Evolutionary conservation across 2,797 vertebrate species (phyloP).

Genomic region (Xiphorhynchus erythropygius): DNA sequence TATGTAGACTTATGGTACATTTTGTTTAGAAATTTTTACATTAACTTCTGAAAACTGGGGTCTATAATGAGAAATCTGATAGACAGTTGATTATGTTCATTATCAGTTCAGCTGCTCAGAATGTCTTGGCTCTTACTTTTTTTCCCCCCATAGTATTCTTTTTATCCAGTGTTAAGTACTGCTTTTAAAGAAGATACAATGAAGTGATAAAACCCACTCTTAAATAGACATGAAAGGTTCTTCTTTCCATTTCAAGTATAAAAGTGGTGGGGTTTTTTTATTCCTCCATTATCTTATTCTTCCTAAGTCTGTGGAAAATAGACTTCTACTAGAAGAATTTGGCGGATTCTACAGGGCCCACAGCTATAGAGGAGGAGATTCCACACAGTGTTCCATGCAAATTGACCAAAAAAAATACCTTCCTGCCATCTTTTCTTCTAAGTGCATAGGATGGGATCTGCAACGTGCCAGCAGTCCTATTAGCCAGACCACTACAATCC

Average conservation of each 20-base stretch:
- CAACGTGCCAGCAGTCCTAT: neutral
- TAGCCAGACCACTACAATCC: neutral
- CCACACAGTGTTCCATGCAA: neutral
- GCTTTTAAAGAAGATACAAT: conserved; percentile 30
- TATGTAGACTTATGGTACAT: conserved; percentile 56
- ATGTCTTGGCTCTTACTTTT: conserved; percentile 4
- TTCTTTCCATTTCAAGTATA: conserved; percentile 24
- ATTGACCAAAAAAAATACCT: neutral
- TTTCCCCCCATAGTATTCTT: neutral
- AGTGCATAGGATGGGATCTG: neutral
- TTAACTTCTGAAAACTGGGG: conserved; percentile 38
- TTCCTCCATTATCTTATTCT: neutral
- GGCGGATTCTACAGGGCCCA: neutral
- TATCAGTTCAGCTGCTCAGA: conserved; percentile 36
- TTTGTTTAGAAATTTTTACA: conserved; percentile 56
- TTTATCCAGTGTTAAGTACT: neutral
- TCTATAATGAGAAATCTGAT: conserved; percentile 19
- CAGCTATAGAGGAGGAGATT: neutral
- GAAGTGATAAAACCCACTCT: neutral
- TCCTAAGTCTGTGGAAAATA: neutral
- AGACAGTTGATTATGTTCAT: conserved; percentile 43
- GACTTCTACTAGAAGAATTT: neutral
- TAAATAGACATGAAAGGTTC: neutral
- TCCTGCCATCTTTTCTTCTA: neutral
- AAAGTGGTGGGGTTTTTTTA: neutral